Evolutionary conservation across 2,797 vertebrate genomes (phyloP), one percentile per base, ranked within the genome.

Genomic region (Ispidina picta): DNA sequence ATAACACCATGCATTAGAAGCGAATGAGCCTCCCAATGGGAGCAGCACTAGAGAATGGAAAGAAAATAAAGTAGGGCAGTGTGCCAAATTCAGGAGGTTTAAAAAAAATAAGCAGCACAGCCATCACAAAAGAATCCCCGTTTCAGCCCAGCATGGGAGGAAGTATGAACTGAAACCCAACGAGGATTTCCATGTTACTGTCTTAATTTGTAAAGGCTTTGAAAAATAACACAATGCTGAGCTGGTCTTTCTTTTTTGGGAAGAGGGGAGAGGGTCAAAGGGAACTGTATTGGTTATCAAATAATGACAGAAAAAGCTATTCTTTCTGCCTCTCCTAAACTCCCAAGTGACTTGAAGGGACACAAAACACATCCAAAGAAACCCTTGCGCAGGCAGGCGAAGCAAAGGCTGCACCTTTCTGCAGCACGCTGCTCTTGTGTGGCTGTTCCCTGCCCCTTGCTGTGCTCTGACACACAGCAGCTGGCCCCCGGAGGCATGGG

Each of bases 61-160:
- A 90, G 96, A 95, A 96, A 96, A 96, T 96, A 95, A 96, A 96
- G 95, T 96, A 96, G 96, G 96, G 96, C 96, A 96, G 90, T 95
- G 95, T 96, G 95, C 95, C 96, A 96, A 94, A 96, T 96, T 94
- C 96, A 96, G 96, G 95, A 96, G 96, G 90, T 95, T 96, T 94
- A 81, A 95, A 96, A 95, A 96, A 96, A 96, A 96, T 96, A 96
- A 95, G 95, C 95, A 96, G 96, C 88, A 91, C 90, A 95, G 96
- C 92, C 91, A 92, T 96, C 63, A 96, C 96, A 96, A 96, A 96
- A 96, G 96, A 96, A 85, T 95, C 95, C 94, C 92, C 90, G 75
- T 93, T 96, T 91, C 96, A 96, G 96, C 96, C 94, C 95, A 96
- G 96, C 96, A 96, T 96, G 96, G 96, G 96, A 96, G 95, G 93